A percentile compares a stretch with the other conserved stretches of the same genome.
Conservation (phyloP, 2,113 vertebrate species). For the Gambusia holbrooki region DNA sequence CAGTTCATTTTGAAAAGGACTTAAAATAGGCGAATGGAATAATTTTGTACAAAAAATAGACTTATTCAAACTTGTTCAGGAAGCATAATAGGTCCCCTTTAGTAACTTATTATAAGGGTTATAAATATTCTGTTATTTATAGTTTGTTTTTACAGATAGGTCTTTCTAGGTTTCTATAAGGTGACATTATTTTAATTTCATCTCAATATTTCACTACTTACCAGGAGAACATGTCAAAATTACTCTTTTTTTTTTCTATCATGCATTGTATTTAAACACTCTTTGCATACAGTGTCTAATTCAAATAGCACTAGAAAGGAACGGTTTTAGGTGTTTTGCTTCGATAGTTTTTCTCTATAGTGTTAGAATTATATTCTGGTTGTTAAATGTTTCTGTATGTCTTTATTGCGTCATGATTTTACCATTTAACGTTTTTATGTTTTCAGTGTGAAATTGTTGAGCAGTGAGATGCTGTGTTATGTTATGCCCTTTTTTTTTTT, state of each 20-base stretch:
- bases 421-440: background rate
- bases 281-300: too few relatives aligned
- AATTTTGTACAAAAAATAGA: too few relatives aligned
- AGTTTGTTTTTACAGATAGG: too few relatives aligned
- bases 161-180: too few relatives aligned
- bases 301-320: background rate
- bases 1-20: too few relatives aligned
- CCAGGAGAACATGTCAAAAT: background rate
- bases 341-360: background rate
- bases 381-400: background rate
- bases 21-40: too few relatives aligned
- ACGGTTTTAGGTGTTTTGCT: background rate
- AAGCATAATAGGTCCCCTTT: too few relatives aligned
- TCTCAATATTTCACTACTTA: background rate
- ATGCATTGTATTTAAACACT: too few relatives aligned
- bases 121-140: too few relatives aligned
- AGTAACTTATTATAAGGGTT: too few relatives aligned
- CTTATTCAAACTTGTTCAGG: too few relatives aligned
- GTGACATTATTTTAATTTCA: background rate
- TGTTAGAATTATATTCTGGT: background rate
- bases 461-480: slow-evolving; percentile 22
- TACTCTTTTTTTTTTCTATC: too few relatives aligned
- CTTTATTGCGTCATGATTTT: background rate
- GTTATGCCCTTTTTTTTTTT: slow-evolving; percentile 13
- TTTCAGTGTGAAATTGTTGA: slow-evolving; percentile 8